These are phyloP conservation scores for Protaetia brevitarsis DNA, from an alignment of 1,140 invertebrate genomes.

Conservation along the genomic window DNA sequence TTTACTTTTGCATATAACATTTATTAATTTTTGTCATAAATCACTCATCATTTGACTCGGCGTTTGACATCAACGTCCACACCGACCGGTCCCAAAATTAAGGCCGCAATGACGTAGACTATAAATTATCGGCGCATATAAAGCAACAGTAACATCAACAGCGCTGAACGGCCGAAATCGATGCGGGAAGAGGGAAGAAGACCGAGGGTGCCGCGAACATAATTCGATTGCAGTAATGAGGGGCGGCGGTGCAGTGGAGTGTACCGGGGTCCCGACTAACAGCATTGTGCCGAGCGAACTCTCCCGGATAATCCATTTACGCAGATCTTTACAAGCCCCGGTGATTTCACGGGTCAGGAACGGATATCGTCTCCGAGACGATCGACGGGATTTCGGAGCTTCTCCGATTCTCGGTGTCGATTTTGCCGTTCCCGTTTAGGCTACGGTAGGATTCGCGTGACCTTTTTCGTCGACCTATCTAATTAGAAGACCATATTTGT, in stretches of 20 bases:
- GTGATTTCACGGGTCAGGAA: slow-evolving; percentile 29
- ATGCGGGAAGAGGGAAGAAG: slow-evolving; percentile 9
- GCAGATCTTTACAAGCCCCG: slow-evolving; percentile 36
- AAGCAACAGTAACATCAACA: not conserved
- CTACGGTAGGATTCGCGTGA: not conserved
- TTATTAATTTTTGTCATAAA: too few species aligned
- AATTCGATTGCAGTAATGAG: slow-evolving; percentile 25
- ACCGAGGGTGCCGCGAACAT: slow-evolving; percentile 2
- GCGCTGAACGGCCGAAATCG: not conserved
- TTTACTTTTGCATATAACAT: too few species aligned
- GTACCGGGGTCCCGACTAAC: slow-evolving; percentile 30
- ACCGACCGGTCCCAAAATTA: too few species aligned
- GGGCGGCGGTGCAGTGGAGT: slow-evolving; percentile 32
- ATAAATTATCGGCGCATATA: not conserved
- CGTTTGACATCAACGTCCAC: too few species aligned
- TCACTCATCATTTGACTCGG: too few species aligned
- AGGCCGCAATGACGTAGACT: too few species aligned
- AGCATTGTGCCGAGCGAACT: slow-evolving; percentile 35
- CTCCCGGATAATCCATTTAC: slow-evolving; percentile 35
- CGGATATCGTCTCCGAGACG: too few species aligned
- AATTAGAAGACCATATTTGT: not conserved
- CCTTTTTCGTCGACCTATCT: not conserved
- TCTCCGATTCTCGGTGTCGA: not conserved
- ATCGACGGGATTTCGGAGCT: not conserved
- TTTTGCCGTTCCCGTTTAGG: not conserved